Evolutionary conservation across 2,888 invertebrate genomes (phyloP).

Genomic region (Danaus chrysippus): DNA sequence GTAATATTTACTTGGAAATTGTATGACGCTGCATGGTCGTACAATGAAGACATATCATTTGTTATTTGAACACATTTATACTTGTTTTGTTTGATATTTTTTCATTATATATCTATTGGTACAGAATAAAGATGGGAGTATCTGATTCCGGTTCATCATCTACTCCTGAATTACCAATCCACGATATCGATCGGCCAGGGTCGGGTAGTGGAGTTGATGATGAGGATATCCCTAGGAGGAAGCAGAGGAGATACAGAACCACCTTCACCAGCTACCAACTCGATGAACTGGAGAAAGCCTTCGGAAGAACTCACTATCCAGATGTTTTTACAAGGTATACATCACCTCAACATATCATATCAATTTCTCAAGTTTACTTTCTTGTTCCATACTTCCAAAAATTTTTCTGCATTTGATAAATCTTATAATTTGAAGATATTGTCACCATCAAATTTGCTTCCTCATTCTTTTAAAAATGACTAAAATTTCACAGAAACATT

Average conservation of each 20-base stretch:
- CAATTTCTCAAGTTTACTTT: not conserved
- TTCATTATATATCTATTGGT: constrained; percentile 36
- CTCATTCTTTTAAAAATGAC: no score
- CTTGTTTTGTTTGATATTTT: not conserved
- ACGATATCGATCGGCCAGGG: constrained; percentile 61
- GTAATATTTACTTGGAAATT: not conserved
- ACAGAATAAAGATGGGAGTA: constrained; percentile 59
- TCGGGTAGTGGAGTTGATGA: constrained; percentile 77
- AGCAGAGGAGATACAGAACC: constrained; percentile 94
- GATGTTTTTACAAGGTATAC: constrained; percentile 96
- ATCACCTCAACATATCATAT: not conserved
- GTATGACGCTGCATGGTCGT: not conserved
- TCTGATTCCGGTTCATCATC: constrained; percentile 63
- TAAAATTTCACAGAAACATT: no score
- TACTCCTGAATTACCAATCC: constrained; percentile 55
- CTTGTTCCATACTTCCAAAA: no score
- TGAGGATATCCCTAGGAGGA: constrained; percentile 91
- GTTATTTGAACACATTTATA: not conserved
- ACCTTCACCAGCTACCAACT: constrained; percentile 96
- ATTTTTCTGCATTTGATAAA: no score
- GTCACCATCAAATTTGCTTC: not conserved
- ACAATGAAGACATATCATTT: not conserved
- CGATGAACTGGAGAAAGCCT: constrained; percentile 97
- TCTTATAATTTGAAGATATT: no score
- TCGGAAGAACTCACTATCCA: constrained; percentile 98